Base-by-base conservation (phyloP, 2,888 invertebrate species). In the Tanypteryx hageni region DNA sequence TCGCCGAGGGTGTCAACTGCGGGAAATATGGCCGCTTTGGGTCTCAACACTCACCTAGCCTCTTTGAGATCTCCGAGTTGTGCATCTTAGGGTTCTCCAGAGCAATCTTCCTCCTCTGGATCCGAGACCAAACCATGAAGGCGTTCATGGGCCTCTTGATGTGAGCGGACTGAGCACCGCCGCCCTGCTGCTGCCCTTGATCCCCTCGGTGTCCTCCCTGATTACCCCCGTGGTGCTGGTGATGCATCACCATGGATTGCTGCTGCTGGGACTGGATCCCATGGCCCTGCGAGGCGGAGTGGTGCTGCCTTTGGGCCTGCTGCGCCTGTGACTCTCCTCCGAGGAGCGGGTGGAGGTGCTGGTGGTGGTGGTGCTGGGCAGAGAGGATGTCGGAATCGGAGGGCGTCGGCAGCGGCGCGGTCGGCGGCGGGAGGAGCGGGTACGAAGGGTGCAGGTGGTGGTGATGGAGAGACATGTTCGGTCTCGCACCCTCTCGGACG, bases 131-230 rank as follows among this genome's bases (percentile, higher is more conserved):
- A 59, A 98, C 99, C 99, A 99, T 99, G 95, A 99, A 99, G 0
- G 99, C 99, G 95, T 99, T 99, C 99, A 99, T 99, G 3, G 99
- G 99, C 31, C 99, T 96, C 95, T 99, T 99, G 94, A 99, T 98
- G 95, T 99, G 98, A 7, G 82, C 22, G 4, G 76, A 56, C 14
- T 97, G 97, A 94, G 97, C 97, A 8, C 61, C 86, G 61, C 89
- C 89, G 4, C n/a, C 44, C 11, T 44, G 44, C 59, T 89, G 89
- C 10, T 16, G 44, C 16, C 64, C 61, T n/a, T 89, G 89, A 7
- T 89, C 64, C 18, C 64, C 64, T 44, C 89, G 16, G 31, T 89
- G 89, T 2, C 61, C 68, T 1, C 89, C 89, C 64, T 89, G 89
- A 16, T 61, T 14, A 3, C 61, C 89, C 10, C 89, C 64, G 68